A percentile compares a stretch with the other conserved stretches of the same genome.
Conservation (phyloP, 2,113 vertebrate genomes). For the Podiceps cristatus region DNA sequence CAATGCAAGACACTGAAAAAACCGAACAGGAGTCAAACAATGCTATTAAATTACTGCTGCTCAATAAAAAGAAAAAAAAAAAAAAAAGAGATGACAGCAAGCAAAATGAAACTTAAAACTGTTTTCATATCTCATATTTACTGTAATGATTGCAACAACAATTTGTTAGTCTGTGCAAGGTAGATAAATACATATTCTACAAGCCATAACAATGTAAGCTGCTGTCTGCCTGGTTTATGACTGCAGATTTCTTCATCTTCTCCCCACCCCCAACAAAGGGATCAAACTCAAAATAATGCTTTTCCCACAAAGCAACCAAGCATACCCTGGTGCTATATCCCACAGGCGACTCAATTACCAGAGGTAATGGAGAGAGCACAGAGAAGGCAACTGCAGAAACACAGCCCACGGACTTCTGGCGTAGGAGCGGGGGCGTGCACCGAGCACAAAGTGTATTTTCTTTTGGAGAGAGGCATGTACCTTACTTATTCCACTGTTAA, state of each 20-base stretch:
- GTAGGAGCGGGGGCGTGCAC: fast-evolving
- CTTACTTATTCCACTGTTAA: no score
- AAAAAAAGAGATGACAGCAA: neutral
- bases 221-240: neutral
- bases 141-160: neutral
- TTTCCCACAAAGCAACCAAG: neutral
- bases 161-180: neutral
- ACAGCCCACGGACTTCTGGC: neutral
- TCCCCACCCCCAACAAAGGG: neutral
- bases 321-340: neutral
- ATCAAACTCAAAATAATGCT: neutral
- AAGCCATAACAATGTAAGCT: neutral
- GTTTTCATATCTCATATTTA: neutral
- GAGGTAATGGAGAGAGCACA: neutral
- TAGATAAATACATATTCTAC: neutral
- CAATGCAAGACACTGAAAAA: neutral
- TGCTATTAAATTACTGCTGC: constrained; percentile 13
- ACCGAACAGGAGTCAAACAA: neutral
- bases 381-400: neutral
- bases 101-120: constrained; percentile 23
- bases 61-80: neutral
- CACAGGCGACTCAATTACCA: neutral
- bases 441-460: neutral
- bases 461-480: neutral
- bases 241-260: neutral